These are phyloP conservation scores for Archips xylosteana DNA, from an alignment of 2,888 invertebrate species.

Conservation along the genomic window DNA sequence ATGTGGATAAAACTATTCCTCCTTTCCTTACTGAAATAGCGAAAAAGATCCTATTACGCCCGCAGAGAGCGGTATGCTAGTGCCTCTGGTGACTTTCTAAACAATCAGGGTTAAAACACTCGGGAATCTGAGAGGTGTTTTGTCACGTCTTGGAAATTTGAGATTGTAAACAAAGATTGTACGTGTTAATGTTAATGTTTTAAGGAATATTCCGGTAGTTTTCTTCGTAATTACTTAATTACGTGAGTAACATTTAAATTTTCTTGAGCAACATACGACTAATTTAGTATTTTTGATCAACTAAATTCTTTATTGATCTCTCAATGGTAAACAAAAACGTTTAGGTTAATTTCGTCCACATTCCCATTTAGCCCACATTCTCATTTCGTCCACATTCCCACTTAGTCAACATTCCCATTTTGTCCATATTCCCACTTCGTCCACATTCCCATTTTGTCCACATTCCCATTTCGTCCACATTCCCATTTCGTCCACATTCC, in stretches of 20 bases:
- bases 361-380: too few species aligned
- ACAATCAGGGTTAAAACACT: constrained; percentile 60
- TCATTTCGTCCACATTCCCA: too few species aligned
- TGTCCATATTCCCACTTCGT: too few species aligned
- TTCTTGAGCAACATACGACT: not conserved
- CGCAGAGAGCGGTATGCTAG: constrained; percentile 17
- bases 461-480: too few species aligned
- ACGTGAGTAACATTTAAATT: not conserved
- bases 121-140: constrained; percentile 43
- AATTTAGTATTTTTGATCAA: not conserved
- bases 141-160: constrained; percentile 58
- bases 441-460: too few species aligned
- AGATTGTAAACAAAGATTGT: constrained; percentile 47
- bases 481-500: too few species aligned
- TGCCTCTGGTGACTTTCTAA: constrained; percentile 62
- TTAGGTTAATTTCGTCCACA: too few species aligned
- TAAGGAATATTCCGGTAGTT: constrained; percentile 2
- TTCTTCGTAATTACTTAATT: not conserved
- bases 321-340: not conserved
- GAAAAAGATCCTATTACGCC: constrained; percentile 8
- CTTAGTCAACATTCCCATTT: too few species aligned
- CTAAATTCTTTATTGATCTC: not conserved
- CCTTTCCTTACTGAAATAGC: not conserved
- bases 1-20: constrained; percentile 15
- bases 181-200: constrained; percentile 16